These are phyloP conservation scores for Griposia aprilina DNA, from an alignment of 2,888 invertebrate species.

Conservation along the genomic window DNA sequence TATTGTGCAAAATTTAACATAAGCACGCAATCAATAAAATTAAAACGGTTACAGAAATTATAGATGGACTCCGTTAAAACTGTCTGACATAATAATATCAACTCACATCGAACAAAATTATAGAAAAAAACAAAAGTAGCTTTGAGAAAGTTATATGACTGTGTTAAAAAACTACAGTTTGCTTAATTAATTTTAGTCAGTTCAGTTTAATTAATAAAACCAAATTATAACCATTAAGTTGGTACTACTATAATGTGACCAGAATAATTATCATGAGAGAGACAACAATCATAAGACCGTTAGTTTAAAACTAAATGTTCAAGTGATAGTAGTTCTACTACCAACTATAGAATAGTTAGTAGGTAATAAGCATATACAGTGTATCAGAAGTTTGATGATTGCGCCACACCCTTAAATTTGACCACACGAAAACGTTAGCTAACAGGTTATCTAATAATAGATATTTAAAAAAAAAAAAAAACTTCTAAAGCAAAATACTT, in stretches of 20 bases:
- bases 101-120: neutral
- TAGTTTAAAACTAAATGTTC: too few relatives aligned
- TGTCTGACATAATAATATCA: neutral
- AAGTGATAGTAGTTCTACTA: too few relatives aligned
- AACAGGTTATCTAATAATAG: neutral
- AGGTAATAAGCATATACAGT: too few relatives aligned
- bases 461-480: neutral
- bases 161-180: neutral
- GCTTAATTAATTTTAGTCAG: too few relatives aligned
- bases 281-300: too few relatives aligned
- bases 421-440: neutral
- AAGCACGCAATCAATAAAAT: conserved; percentile 57
- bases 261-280: too few relatives aligned
- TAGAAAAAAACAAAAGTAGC: neutral
- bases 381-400: too few relatives aligned
- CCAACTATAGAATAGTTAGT: too few relatives aligned
- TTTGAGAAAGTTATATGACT: neutral
- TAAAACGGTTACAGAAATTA: conserved; percentile 1
- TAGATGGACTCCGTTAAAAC: neutral
- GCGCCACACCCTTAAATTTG: too few relatives aligned
- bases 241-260: too few relatives aligned
- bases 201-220: too few relatives aligned
- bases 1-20: conserved; percentile 37
- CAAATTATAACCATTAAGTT: too few relatives aligned
- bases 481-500: neutral